These are phyloP conservation scores for Lepus americanus DNA, from an alignment of 2,113 vertebrate genomes.

Conservation along the genomic window DNA sequence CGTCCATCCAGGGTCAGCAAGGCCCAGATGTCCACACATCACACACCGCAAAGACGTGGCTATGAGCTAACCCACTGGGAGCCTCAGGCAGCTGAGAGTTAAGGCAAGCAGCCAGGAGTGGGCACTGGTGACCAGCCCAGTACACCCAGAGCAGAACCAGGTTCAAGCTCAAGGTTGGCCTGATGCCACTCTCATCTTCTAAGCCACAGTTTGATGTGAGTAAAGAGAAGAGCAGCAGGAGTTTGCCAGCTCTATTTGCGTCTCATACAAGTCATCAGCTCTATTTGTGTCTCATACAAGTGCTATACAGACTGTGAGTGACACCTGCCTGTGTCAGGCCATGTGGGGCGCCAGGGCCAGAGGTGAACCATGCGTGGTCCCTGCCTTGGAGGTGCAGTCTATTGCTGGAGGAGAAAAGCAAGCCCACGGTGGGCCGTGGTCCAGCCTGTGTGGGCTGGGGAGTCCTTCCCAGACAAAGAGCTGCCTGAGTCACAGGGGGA, in stretches of 20 bases:
- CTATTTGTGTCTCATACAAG: too few relatives aligned
- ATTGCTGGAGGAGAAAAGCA: neutral
- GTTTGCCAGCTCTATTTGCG: too few relatives aligned
- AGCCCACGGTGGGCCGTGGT: neutral
- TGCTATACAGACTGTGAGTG: too few relatives aligned
- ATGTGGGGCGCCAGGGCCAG: neutral
- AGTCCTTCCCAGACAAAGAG: neutral
- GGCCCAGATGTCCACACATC: neutral
- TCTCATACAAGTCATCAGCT: too few relatives aligned
- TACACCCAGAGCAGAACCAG: neutral
- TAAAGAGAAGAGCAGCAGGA: neutral
- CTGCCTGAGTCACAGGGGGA: neutral
- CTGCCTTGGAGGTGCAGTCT: too few relatives aligned
- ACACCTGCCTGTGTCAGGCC: neutral
- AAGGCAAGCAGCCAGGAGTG: too few relatives aligned
- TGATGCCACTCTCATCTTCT: neutral
- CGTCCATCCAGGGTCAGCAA: neutral
- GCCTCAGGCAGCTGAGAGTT: neutral
- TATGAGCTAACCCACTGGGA: neutral
- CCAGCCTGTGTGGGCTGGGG: too few relatives aligned
- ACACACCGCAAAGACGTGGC: neutral
- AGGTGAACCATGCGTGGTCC: neutral
- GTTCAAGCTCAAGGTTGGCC: neutral
- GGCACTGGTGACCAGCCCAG: neutral
- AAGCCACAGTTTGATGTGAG: neutral